Conservation (phyloP, 2,113 vertebrate genomes). For the Peromyscus polionotus region DNA sequence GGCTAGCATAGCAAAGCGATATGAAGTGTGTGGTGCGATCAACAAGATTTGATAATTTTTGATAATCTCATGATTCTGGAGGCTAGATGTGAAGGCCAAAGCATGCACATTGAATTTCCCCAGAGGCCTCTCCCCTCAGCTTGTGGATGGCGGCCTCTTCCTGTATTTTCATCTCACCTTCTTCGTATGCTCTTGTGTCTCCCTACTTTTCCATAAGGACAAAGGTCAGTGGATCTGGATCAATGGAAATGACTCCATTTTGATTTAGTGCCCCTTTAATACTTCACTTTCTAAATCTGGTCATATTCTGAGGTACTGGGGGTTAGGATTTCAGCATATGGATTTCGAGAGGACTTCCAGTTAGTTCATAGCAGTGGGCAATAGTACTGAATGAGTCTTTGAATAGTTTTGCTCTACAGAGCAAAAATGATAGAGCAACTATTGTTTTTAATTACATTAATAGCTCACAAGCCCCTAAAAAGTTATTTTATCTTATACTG, state of each 20-base stretch:
- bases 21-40: not conserved
- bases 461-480: not conserved
- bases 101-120: not conserved
- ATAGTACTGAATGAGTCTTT: not conserved
- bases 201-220: not conserved
- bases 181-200: not conserved
- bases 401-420: not conserved
- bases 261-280: not conserved
- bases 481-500: not conserved
- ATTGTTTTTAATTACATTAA: not conserved
- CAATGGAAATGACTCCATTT: not conserved
- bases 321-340: not conserved
- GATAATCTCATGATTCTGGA: not conserved
- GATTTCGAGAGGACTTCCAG: not conserved
- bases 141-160: not conserved
- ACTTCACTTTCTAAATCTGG: not conserved
- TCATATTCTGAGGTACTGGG: not conserved
- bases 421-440: not conserved
- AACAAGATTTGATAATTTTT: not conserved
- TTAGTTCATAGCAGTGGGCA: not conserved
- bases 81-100: not conserved
- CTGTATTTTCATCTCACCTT: no score
- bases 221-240: not conserved
- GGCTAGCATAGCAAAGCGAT: not conserved
- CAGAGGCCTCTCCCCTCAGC: not conserved